Evolutionary conservation across 2,113 vertebrate genomes (phyloP), one percentile per base, ranked within the genome.

Genomic region (Megatriorchis doriae): DNA sequence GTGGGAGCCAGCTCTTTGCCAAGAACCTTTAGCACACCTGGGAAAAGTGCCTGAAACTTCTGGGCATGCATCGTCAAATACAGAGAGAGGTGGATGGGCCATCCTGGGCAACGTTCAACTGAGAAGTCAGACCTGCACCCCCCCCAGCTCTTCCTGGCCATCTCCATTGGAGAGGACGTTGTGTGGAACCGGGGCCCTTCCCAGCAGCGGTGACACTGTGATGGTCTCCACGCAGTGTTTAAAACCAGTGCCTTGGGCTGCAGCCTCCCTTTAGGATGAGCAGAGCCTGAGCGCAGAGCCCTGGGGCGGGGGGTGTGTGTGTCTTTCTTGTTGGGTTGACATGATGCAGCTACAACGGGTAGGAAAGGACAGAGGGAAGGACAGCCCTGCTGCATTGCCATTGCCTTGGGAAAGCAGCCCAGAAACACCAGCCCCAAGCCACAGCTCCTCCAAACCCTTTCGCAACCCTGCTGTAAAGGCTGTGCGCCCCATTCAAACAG

Each of bases 91-190:
- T 1, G 1, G 32, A n/a, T 6, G 20, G 21, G 16, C 16, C 18
- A 16, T 18, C 21, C 32, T 22, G 47, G 21, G 31, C 0, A 1
- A 31, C 0, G 1, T 23, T 63, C 40, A 52, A 9, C 14, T 32
- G 47, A 56, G 48, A 65, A 47, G 32, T 11, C 42, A 72, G 29
- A 36, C 25, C 22, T 74, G 52, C 45, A 48, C 20, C 25, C 11
- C 11, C 20, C 29, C 31, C 45, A 23, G 23, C 17, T 61, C 27
- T 34, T 81, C 32, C 21, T 11, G 32, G 27, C 25, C 59, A 34
- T 27, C 34, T 52, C 38, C 56, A 21, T 7, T 2, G 1, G 58
- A 11, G 50, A 38, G 25, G 29, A 52, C 0, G 6, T 17, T 6
- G 31, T 7, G 17, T 56, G 70, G 58, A 43, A 59, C 7, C 2